phyloP scores from a whole-genome alignment of 2,113 vertebrate genomes.

The Hassar affinis region DNA sequence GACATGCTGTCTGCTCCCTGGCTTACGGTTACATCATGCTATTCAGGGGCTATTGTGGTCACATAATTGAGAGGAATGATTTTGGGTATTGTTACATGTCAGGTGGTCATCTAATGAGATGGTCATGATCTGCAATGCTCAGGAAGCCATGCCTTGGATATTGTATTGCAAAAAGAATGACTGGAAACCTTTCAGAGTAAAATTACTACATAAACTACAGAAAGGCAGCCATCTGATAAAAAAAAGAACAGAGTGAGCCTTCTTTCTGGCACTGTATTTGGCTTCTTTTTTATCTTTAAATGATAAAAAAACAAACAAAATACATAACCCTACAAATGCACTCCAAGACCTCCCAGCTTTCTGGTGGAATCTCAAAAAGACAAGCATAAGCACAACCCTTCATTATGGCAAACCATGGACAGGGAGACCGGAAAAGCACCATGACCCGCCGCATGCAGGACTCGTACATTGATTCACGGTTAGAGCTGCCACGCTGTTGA shows the following conservation, averaged over 20 bases:
- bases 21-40: slow-evolving; percentile 25
- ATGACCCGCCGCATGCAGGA: background rate
- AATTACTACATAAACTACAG: background rate
- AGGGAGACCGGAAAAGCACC: background rate
- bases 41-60: slow-evolving; percentile 20
- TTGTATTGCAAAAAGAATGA: background rate
- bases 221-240: slow-evolving; percentile 1
- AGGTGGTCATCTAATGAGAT: background rate
- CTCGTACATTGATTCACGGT: background rate
- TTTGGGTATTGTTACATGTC: slow-evolving; percentile 14
- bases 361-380: background rate
- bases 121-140: background rate
- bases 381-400: background rate
- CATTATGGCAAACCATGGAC: background rate
- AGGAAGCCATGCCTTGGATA: background rate
- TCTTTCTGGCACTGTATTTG: too few species aligned
- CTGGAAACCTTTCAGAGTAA: background rate
- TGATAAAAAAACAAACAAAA: background rate
- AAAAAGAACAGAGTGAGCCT: too few species aligned
- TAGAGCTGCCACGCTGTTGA: background rate
- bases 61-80: background rate
- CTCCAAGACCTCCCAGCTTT: background rate
- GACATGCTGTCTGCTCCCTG: slow-evolving; percentile 22
- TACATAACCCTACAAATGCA: background rate
- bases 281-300: background rate